A percentile compares a stretch with the other conserved stretches of the same genome.
phyloP scores from a whole-genome alignment of 1,140 invertebrate genomes.

The Penaeus japonicus region DNA sequence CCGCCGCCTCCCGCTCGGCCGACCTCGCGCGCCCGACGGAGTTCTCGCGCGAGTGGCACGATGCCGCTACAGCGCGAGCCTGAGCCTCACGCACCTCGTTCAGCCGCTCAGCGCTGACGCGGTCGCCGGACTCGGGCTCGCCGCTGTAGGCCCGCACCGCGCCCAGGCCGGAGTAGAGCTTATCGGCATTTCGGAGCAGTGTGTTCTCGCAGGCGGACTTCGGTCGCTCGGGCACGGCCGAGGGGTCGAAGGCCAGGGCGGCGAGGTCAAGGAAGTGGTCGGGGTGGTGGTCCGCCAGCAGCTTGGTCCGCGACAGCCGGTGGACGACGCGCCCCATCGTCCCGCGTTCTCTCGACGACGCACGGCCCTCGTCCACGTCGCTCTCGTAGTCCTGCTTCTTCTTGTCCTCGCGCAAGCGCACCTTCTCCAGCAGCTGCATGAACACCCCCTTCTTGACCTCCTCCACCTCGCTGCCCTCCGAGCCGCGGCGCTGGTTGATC shows the following conservation, averaged over 20 bases:
- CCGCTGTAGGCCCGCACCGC: slow-evolving; percentile 43
- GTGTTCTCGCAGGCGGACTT: slow-evolving; percentile 59
- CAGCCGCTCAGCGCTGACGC: slow-evolving; percentile 33
- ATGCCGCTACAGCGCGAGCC: slow-evolving; percentile 19
- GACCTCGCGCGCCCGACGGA: slow-evolving; percentile 40
- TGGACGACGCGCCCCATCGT: slow-evolving; percentile 39
- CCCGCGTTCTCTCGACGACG: slow-evolving; percentile 47
- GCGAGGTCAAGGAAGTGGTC: slow-evolving; percentile 48
- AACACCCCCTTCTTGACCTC: slow-evolving; percentile 49
- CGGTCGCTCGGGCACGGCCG: slow-evolving; percentile 54
- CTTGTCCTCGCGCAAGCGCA: slow-evolving; percentile 45
- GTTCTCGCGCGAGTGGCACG: slow-evolving; percentile 34
- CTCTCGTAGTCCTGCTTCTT: slow-evolving; percentile 54
- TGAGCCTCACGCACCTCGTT: slow-evolving; percentile 39
- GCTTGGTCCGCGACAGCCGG: slow-evolving; percentile 15
- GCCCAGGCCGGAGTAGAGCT: slow-evolving; percentile 42
- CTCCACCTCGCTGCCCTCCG: slow-evolving; percentile 48
- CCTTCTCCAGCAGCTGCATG: slow-evolving; percentile 50
- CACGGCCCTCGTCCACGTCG: slow-evolving; percentile 51
- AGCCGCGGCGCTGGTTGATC: slow-evolving; percentile 41
- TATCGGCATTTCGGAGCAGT: slow-evolving; percentile 42
- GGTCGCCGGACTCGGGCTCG: slow-evolving; percentile 18
- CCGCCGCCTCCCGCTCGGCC: slow-evolving; percentile 46
- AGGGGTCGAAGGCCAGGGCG: slow-evolving; percentile 52
- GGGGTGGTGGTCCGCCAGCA: slow-evolving; percentile 35